Evolutionary conservation across 2,888 invertebrate species (phyloP), one percentile per base, ranked within the genome.

Genomic region (Antitype chi): DNA sequence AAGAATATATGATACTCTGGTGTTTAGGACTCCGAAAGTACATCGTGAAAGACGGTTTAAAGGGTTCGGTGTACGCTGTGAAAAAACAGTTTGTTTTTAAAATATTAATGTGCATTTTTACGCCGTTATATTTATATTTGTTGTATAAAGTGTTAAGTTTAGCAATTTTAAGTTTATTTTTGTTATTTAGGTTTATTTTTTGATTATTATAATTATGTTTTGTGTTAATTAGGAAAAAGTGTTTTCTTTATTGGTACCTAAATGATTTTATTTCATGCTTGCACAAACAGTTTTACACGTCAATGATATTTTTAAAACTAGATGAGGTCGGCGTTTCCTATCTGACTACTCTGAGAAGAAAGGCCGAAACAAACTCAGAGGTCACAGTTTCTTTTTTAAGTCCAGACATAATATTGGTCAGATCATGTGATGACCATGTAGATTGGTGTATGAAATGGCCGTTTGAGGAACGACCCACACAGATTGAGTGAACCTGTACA

Each of bases 41-140:
- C 52, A 80, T 91, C 0, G 0, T 91, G 0, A 91, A 90, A 82
- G 92, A 92, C 28, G 90, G 87, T 0, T 73, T 91, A 8, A 87
- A 83, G 64, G 84, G 81, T n/a, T 79, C 88, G 0, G 52, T 53
- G 0, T 74, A 74, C 0, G 89, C 80, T 0, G 8, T 7, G 1
- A 91, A 76, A 62, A 90, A 89, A 60, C 85, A 88, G 23, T 52
- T 64, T 0, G 63, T 82, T 43, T 84, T 89, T 2, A 84, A 79
- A 74, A 72, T 87, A 0, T 13, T 84, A 9, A 49, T 55, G 13
- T 62, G 0, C 2, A 43, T 83, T 2, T 0, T 83, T 1, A 0
- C 28, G 3, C 53, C 78, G 0, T 0, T 85, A 5, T 86, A 86
- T 53, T 25, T 75, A 0, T 86, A 76, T 43, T 5, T 38, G 1